Base-by-base conservation (phyloP, 2,797 vertebrate genomes). In the Alcedo atthis region DNA sequence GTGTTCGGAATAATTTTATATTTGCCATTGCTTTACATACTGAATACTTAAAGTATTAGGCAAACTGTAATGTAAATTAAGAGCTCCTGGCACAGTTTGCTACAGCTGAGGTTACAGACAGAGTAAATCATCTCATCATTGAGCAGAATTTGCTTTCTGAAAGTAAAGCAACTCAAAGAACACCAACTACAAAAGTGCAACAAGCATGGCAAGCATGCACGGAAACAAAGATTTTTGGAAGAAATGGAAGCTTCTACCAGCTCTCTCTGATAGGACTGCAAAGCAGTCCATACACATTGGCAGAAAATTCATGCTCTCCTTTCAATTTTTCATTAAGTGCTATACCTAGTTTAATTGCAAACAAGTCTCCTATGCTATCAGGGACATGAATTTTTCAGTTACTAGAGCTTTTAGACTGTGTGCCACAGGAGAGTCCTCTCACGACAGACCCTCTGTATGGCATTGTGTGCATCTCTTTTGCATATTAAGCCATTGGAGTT, bases 301-400 rank as follows among this genome's bases (percentile, higher is more conserved):
- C 53, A 87, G 42, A 35, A 15, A 20, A 81, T 10, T 26, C n/a
- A 9, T 2, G 13, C 42, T 58, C 22, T 42, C 26, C 46, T 68
- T 71, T 19, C 37, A 76, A 12, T 16, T 28, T 62, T 33, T n/a
- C 62, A 55, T 78, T 33, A 85, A 87, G 43, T 55, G 40, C 32
- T 55, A 40, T 13, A 62, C 51, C 32, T 40, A 49, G 5, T 30
- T 80, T 73, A 85, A 80, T 4, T 45, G 53, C 69, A 82, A 85
- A 35, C 0, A 0, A 80, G 17, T 20, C n/a, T 74, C 32, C 32
- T 12, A 63, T 30, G 6, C 37, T 21, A 26, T 24, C 87, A 73
- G 2, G 33, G 63, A 17, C 76, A 87, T 82, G 5, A 91, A 55
- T 74, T 63, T 85, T 91, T 89, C 57, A 89, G 73, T 55, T 59